Evolutionary conservation across 2,797 vertebrate genomes (phyloP).

Genomic region (Neoniphon sammara): DNA sequence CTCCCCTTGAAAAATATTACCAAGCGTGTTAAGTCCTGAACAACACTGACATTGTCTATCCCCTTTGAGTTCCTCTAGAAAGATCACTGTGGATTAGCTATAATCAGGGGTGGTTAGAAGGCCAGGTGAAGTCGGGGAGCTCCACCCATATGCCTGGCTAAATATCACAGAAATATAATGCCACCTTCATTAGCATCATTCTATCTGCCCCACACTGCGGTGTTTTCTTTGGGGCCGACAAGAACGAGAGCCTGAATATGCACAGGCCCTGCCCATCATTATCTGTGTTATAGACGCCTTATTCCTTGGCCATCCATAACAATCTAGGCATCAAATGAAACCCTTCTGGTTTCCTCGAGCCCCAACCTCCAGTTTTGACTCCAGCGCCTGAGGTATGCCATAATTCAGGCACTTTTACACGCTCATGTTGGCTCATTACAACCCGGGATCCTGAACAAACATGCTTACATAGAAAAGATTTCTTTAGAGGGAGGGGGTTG

Average conservation of each 20-base stretch:
- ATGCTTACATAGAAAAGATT: conserved; percentile 53
- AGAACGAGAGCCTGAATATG: conserved; percentile 59
- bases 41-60: conserved; percentile 18
- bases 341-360: conserved; percentile 69
- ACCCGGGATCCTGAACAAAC: conserved; percentile 70
- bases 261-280: conserved; percentile 71
- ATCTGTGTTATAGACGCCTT: conserved; percentile 66
- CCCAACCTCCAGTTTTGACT: conserved; percentile 60
- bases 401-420: conserved; percentile 65
- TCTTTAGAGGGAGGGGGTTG: conserved; percentile 42
- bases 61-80: conserved; percentile 17
- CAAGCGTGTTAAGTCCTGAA: not conserved
- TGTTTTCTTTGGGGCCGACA: conserved; percentile 75
- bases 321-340: conserved; percentile 71
- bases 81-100: conserved; percentile 39
- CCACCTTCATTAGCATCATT: conserved; percentile 72
- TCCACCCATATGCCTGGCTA: conserved; percentile 63
- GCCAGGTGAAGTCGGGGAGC: conserved; percentile 51
- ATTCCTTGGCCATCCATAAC: conserved; percentile 76
- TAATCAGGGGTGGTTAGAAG: conserved; percentile 57
- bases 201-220: conserved; percentile 58
- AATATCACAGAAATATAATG: conserved; percentile 70
- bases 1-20: no score
- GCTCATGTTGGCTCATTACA: conserved; percentile 46
- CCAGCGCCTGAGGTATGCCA: conserved; percentile 61